Conservation (phyloP, 2,113 vertebrate genomes). For the Chaenocephalus aceratus region DNA sequence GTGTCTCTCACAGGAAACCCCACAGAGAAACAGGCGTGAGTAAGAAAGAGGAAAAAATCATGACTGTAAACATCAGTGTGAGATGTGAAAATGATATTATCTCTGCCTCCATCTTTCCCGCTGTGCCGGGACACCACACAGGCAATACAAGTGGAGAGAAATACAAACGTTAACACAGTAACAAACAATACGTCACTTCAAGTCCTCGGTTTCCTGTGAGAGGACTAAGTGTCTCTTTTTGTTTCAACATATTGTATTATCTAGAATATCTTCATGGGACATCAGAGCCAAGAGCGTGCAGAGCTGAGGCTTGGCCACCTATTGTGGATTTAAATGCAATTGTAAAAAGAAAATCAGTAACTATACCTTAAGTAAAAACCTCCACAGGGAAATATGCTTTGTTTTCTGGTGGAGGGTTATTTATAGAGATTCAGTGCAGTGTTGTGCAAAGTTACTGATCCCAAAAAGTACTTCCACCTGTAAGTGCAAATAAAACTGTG, state of each 20-base stretch:
- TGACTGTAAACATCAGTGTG: conserved; percentile 26
- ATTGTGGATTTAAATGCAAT: not conserved
- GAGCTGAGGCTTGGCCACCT: not conserved
- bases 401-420: not conserved
- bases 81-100: conserved; percentile 37
- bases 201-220: conserved; percentile 5
- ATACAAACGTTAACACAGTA: not conserved
- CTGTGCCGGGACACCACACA: conserved; percentile 5
- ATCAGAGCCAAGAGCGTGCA: not conserved
- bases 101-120: conserved; percentile 7
- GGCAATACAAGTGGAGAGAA: not conserved
- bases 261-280: not conserved
- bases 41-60: conserved; percentile 5
- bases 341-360: not conserved
- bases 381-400: too few relatives aligned
- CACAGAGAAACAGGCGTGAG: conserved; percentile 13
- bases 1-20: not conserved
- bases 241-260: not conserved
- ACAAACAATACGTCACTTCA: not conserved
- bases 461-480: not conserved
- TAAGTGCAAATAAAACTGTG: too few relatives aligned
- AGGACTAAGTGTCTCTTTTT: not conserved
- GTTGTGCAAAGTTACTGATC: not conserved
- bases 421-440: too few relatives aligned
- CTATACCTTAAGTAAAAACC: not conserved